Percentiles rank a stretch among this genome's conserved stretches.
These are phyloP conservation scores for Melanerpes formicivorus DNA, from an alignment of 2,113 vertebrate genomes.

Conservation along the genomic window DNA sequence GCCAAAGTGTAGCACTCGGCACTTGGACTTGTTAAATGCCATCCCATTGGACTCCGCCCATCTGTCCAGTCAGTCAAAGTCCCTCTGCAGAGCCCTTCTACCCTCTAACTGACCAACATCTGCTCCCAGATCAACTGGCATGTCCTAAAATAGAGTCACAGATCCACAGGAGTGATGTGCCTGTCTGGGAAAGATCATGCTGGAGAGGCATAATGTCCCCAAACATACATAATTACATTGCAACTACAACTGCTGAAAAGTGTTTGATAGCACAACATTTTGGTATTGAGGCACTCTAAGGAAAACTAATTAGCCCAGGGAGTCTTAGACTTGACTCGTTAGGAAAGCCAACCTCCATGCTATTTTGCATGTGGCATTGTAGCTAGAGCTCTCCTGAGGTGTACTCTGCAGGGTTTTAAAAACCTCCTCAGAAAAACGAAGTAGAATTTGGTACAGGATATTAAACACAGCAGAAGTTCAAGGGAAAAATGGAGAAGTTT, in stretches of 20 bases:
- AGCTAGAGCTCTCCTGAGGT: background rate
- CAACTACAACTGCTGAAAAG: background rate
- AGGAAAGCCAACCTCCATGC: background rate
- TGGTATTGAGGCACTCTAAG: background rate
- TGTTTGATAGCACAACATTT: background rate
- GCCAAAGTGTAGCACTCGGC: no score
- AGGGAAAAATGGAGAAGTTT: background rate
- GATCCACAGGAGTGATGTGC: background rate
- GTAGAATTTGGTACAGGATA: background rate
- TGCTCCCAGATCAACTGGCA: background rate
- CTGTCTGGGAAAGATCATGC: background rate
- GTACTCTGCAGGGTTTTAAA: background rate
- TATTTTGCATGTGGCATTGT: background rate
- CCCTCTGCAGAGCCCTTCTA: no score
- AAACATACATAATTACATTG: background rate
- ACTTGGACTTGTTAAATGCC: no score
- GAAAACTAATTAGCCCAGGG: background rate
- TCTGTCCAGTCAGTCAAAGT: no score
- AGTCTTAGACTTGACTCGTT: background rate
- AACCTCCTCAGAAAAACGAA: background rate
- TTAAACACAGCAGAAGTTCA: background rate
- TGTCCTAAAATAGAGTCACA: background rate
- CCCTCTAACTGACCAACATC: no score
- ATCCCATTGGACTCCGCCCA: no score
- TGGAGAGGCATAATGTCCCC: background rate